phyloP scores from a whole-genome alignment of 1,140 invertebrate genomes.

The Oryzaephilus surinamensis region DNA sequence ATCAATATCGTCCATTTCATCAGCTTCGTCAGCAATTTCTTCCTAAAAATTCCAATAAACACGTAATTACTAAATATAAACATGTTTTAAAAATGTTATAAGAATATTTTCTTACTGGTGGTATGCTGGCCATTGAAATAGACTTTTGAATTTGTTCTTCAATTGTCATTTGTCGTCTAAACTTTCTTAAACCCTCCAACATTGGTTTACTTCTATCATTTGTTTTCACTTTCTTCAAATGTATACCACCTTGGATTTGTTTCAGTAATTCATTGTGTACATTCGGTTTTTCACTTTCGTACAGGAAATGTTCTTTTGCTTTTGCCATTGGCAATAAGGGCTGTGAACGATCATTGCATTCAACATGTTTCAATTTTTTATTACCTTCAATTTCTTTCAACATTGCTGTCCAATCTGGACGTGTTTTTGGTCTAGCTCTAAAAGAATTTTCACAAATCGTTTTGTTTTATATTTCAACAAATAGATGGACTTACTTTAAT shows the following conservation, averaged over 20 bases:
- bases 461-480: constrained; percentile 7
- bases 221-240: constrained; percentile 63
- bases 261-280: constrained; percentile 72
- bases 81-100: background rate
- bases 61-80: background rate
- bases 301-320: constrained; percentile 61
- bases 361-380: constrained; percentile 64
- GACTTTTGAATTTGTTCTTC: constrained; percentile 79
- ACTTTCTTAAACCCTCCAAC: constrained; percentile 72
- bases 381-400: constrained; percentile 81
- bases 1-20: constrained; percentile 82
- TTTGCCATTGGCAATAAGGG: constrained; percentile 53
- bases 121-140: constrained; percentile 48
- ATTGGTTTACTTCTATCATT: constrained; percentile 81
- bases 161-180: constrained; percentile 76
- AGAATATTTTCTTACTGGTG: constrained; percentile 23
- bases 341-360: constrained; percentile 66
- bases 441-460: background rate
- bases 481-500: constrained; percentile 30
- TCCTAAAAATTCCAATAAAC: constrained; percentile 23
- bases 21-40: constrained; percentile 48
- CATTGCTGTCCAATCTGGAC: constrained; percentile 80
- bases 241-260: constrained; percentile 70
- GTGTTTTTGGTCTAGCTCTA: constrained; percentile 58
- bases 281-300: constrained; percentile 76